Evolutionary conservation across 2,797 vertebrate species (phyloP), one percentile per base, ranked within the genome.

Genomic region (Catamblyrhynchus diadema): DNA sequence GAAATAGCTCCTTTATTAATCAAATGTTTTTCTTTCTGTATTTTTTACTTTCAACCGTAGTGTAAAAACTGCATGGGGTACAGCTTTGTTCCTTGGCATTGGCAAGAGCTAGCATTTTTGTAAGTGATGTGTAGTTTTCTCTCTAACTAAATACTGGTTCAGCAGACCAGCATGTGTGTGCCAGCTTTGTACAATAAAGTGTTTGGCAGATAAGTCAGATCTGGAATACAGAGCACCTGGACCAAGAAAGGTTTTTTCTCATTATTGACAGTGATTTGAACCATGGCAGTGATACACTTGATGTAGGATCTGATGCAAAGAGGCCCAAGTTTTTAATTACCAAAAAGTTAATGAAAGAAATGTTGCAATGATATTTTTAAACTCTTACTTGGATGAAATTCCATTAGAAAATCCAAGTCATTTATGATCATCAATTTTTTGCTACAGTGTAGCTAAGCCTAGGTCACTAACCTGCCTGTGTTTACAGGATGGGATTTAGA

Each of bases 401-500:
- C 87, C 80, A 89, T 81, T 62, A 72, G 95, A 81, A 95, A 97
- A 95, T 96, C 51, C 48, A 83, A 79, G 66, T 96, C 13, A 93
- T 97, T 97, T 95, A 60, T 94, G 70, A 95, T 94, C 66, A 72
- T 97, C 94, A 93, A 9, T 70, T 78, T 90, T 80, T 79, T 92
- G 69, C 91, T 91, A 50, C 78, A 72, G 4, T 23, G 5, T 95
- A 69, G 74, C 74, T 90, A 83, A 88, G 85, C 61, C 25, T 59
- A 82, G 91, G 81, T 97, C 91, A 92, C 69, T 92, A 95, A 94
- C 86, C 90, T 95, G 84, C 72, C 80, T 97, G 62, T 97, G 95
- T 98, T 97, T 98, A 97, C 81, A 97, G 50, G 32, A 82, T 81
- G 71, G 89, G 87, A 88, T 96, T 97, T 98, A 96, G 96, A 87